Evolutionary conservation across 2,113 vertebrate species (phyloP), one percentile per base, ranked within the genome.

Genomic region (Syrrhaptes paradoxus): DNA sequence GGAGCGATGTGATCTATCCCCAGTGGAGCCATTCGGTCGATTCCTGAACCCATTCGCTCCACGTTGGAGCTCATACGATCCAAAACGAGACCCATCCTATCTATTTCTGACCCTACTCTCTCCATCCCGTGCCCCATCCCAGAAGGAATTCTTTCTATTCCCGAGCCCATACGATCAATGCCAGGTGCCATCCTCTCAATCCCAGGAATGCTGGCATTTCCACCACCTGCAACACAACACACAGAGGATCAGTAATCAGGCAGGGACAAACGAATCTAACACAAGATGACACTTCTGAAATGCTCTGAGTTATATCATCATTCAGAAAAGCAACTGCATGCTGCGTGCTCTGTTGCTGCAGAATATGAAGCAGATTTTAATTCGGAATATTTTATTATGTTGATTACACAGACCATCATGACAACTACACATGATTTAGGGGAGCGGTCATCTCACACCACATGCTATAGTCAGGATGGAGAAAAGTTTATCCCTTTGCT

Each of bases 91-190:
- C 99, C 99, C 98, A 99, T 99, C 85, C 99, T 98, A 90, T 99
- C 98, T 71, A 99, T 98, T 19, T 99, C 99, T 25, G 99, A 98
- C 24, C 97, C 98, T 76, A 98, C 98, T 20, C 99, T 97, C 77
- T 99, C 99, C 97, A 99, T 98, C 36, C 98, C 99, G 4, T 99
- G 98, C 41, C 99, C 99, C 97, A 99, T 98, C 32, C 98, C 98
- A 0, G 98, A 97, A 28, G 98, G 97, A 58, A 98, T 93, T 63
- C 98, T 97, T 78, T 98, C 97, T 87, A 98, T 98, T 20, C 98
- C 98, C 16, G 99, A 97, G 93, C 97, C 98, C 93, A 99, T 99
- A 52, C 99, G 98, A 31, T 99, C 99, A 96, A 99, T 99, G 79
- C 99, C 99, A 4, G 99, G 98, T 36, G 98, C 98, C 98, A 98